Base-by-base conservation (phyloP, 2,797 vertebrate genomes). In the Anguilla marmorata region DNA sequence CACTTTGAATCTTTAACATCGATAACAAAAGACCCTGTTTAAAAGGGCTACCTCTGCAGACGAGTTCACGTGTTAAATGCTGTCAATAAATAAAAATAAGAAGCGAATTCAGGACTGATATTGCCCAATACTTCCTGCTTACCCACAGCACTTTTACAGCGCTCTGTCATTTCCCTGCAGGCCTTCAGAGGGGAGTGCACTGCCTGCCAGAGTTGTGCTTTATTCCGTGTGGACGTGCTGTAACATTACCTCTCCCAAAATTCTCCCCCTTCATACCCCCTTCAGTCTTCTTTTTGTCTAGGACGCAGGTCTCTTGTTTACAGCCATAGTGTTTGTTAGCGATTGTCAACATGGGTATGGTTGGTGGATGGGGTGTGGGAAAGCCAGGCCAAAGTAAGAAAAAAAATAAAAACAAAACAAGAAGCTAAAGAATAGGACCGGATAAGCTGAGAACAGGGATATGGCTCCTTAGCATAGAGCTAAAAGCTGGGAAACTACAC, bases 251-350 rank as follows among this genome's bases (percentile, higher is more conserved):
- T 41, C 72, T 16, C 69, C 14, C 27, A 19, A 30, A 33, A 37
- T 33, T 33, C 21, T 19, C 27, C 19, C 12, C 19, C 54, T 27
- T 11, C 27, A 12, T 48, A 2, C 48, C 27, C 9, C 27, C 58
- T 27, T 27, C 56, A 37, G 12, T 52, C 5, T 41, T 33, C 58
- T 60, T 63, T 9, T 27, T 48, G 27, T 76, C 14, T 88, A 30
- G 24, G 48, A 52, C 74, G 82, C 37, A 4, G 41, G 83, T 60
- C 87, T 27, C 87, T 85, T 21, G 84, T 88, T 79, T 86, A 86
- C 56, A 33, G 74, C 56, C 41, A 41, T 41, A 12, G 30, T 76
- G 74, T 76, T 37, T 76, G 74, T 45, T 33, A 41, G 33, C 8
- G 74, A 41, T 16, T 41, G 74, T 76, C 74, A 76, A 21, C 74